Percentiles rank a stretch among this genome's conserved stretches.
Conservation (phyloP, 2,888 invertebrate genomes). For the Pseudoips prasinana region DNA sequence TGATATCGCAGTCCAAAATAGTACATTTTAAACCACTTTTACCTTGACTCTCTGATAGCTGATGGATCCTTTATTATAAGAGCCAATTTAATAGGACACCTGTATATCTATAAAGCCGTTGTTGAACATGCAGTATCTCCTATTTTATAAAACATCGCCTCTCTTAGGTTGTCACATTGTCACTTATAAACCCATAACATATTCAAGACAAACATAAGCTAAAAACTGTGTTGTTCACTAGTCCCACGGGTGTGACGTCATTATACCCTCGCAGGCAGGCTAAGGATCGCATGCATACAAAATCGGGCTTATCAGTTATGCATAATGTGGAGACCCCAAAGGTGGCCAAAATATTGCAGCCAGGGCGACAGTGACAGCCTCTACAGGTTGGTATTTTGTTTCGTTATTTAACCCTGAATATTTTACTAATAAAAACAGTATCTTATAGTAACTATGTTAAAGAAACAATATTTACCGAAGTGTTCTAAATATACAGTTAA, state of each 20-base stretch:
- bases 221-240: conserved; percentile 48
- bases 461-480: too few relatives aligned
- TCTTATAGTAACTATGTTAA: too few relatives aligned
- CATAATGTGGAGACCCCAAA: conserved; percentile 80
- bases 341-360: conserved; percentile 79
- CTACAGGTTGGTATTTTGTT: conserved; percentile 25
- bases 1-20: too few relatives aligned
- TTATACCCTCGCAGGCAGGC: conserved; percentile 57
- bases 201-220: conserved; percentile 28
- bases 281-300: conserved; percentile 82
- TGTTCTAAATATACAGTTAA: too few relatives aligned
- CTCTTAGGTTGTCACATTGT: too few relatives aligned
- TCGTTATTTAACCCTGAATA: conserved; percentile 5
- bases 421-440: neutral
- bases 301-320: conserved; percentile 81
- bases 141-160: too few relatives aligned
- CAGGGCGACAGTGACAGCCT: conserved; percentile 32
- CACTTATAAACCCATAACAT: neutral
- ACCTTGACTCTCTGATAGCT: too few relatives aligned
- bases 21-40: too few relatives aligned
- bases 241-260: conserved; percentile 64
- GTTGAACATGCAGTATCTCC: too few relatives aligned
- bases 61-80: too few relatives aligned
- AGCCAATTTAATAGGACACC: too few relatives aligned
- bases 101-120: too few relatives aligned